Evolutionary conservation across 2,888 invertebrate genomes (phyloP).

Genomic region (Archaeoteleia sp.): DNA sequence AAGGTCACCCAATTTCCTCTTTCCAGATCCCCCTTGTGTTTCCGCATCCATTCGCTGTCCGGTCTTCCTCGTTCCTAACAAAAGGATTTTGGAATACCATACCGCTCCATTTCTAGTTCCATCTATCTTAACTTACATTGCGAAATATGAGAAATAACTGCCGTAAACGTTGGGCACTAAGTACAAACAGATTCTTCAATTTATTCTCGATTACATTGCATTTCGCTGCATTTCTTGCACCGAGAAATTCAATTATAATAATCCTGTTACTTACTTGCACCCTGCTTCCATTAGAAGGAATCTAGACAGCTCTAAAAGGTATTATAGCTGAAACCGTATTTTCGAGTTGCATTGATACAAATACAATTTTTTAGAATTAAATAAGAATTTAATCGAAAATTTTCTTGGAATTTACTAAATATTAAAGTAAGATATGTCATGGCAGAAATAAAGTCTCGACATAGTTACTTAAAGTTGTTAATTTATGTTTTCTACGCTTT

Average conservation of each 20-base stretch:
- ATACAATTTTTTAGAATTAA: too few species aligned
- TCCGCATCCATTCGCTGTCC: slow-evolving; percentile 36
- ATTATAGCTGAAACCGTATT: too few species aligned
- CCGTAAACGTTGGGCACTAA: slow-evolving; percentile 9
- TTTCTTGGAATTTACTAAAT: too few species aligned
- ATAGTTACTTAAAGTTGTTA: too few species aligned
- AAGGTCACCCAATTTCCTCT: slow-evolving; percentile 49
- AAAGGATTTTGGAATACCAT: slow-evolving; percentile 31
- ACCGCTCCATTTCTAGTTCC: slow-evolving; percentile 20
- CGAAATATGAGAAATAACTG: slow-evolving; percentile 10
- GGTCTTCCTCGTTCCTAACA: slow-evolving; percentile 13
- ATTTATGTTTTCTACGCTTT: too few species aligned
- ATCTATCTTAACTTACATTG: slow-evolving; percentile 28
- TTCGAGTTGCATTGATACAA: too few species aligned
- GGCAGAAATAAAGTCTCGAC: too few species aligned
- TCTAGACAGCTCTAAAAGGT: too few species aligned
- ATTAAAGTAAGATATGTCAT: too few species aligned
- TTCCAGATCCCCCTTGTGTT: slow-evolving; percentile 34
- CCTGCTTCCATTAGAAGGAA: too few species aligned
- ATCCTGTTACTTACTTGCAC: too few species aligned
- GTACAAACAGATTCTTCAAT: slow-evolving; percentile 19
- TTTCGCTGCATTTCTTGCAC: slow-evolving; percentile 1
- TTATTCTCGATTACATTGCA: slow-evolving; percentile 24
- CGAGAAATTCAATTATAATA: slow-evolving; percentile 19
- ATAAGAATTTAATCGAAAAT: too few species aligned